A percentile compares a stretch with the other conserved stretches of the same genome.
phyloP scores from a whole-genome alignment of 1,140 invertebrate genomes.

The Meloidogyne floridensis region DNA sequence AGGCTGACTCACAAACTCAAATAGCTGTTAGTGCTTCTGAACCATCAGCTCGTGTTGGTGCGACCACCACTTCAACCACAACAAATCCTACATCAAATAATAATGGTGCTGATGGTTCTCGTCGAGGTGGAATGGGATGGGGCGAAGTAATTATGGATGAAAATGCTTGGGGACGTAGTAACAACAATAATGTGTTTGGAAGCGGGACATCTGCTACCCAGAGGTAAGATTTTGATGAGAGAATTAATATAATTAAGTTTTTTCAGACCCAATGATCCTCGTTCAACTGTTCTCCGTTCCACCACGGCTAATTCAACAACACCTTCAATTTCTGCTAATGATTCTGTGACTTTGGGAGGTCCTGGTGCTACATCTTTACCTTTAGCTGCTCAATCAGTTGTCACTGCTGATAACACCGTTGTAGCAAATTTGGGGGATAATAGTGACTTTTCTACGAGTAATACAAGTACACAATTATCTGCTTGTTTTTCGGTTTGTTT shows the following conservation, averaged over 20 bases:
- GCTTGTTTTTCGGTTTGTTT: constrained; percentile 17
- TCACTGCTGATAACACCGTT: constrained; percentile 29
- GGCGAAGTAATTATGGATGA: background rate
- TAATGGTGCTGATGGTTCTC: background rate
- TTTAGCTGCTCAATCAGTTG: background rate
- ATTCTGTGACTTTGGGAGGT: background rate
- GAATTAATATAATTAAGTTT: background rate
- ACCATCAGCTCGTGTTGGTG: background rate
- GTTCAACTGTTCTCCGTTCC: background rate
- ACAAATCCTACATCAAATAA: background rate
- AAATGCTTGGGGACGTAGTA: background rate
- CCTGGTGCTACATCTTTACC: background rate
- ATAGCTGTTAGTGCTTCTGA: background rate
- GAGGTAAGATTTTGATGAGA: background rate
- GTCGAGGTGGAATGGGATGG: background rate
- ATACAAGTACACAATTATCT: constrained; percentile 25
- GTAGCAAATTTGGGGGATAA: constrained; percentile 12
- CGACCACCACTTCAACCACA: background rate
- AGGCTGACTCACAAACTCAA: background rate
- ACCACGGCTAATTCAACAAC: background rate
- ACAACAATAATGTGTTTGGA: background rate
- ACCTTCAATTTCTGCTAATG: background rate
- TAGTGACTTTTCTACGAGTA: constrained; percentile 15
- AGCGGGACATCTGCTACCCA: background rate
- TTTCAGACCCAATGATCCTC: background rate